Conservation (phyloP, 2,888 invertebrate species). For the Melinaea marsaeus region DNA sequence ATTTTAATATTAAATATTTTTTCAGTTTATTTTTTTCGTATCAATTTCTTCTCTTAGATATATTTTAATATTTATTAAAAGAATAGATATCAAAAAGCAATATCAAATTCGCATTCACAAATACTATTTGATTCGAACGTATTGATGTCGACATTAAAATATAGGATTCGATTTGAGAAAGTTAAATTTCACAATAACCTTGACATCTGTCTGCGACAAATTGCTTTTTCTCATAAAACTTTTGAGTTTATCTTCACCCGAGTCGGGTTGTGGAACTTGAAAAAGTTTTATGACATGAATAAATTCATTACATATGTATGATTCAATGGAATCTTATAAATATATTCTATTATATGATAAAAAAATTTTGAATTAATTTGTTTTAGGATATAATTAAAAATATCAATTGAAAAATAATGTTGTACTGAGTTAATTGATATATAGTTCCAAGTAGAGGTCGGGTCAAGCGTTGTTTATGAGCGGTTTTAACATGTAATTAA, state of each 20-base stretch:
- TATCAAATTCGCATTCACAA: not conserved
- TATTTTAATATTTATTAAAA: too few species aligned
- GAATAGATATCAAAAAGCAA: too few species aligned
- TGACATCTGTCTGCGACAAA: conserved; percentile 6
- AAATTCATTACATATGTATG: conserved; percentile 3
- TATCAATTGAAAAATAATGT: not conserved
- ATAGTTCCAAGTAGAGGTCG: not conserved
- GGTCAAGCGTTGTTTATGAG: conserved; percentile 2
- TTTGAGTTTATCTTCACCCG: conserved; percentile 1
- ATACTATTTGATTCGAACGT: not conserved
- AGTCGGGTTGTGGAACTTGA: conserved; percentile 2
- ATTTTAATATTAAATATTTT: too few species aligned
- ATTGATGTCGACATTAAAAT: not conserved
- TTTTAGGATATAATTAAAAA: too few species aligned
- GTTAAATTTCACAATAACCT: conserved; percentile 6
- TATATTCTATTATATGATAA: too few species aligned
- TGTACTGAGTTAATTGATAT: not conserved
- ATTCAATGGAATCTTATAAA: too few species aligned
- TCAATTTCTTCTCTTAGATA: too few species aligned
- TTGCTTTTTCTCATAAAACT: conserved; percentile 8
- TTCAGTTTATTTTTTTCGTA: too few species aligned
- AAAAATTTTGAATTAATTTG: too few species aligned
- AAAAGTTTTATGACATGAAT: conserved; percentile 4
- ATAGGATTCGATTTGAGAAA: not conserved
- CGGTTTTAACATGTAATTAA: conserved; percentile 17